Evolutionary conservation across 2,797 vertebrate genomes (phyloP).

Genomic region (Amblyopsis hoosieri): DNA sequence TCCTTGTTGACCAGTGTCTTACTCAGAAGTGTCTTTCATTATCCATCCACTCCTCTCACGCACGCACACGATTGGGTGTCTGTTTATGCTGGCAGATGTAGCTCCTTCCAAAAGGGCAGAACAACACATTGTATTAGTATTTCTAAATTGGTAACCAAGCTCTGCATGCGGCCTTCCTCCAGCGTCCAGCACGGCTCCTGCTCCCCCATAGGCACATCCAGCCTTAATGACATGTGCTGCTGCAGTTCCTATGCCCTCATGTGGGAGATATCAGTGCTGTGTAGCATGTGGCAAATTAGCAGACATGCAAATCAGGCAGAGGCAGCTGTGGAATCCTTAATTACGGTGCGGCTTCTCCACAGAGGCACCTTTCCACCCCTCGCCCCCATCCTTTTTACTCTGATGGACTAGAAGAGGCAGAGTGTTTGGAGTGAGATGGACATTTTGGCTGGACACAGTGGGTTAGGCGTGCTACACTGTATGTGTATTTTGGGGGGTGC

Average conservation of each 20-base stretch:
- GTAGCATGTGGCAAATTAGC: slow-evolving; percentile 75
- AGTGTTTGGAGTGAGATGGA: slow-evolving; percentile 43
- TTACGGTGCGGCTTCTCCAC: slow-evolving; percentile 69
- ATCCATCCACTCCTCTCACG: slow-evolving; percentile 47
- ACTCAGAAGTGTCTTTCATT: slow-evolving; percentile 47
- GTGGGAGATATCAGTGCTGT: slow-evolving; percentile 65
- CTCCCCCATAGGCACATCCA: slow-evolving; percentile 52
- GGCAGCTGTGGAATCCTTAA: slow-evolving; percentile 80
- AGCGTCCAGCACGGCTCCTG: slow-evolving; percentile 40
- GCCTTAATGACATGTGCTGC: slow-evolving; percentile 69
- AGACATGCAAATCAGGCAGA: slow-evolving; percentile 79
- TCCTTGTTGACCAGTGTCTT: slow-evolving; percentile 38
- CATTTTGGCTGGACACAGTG: slow-evolving; percentile 29
- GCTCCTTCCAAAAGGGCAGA: slow-evolving; percentile 7
- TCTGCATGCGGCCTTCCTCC: slow-evolving; percentile 33
- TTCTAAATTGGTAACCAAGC: slow-evolving; percentile 25
- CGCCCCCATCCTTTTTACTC: slow-evolving; percentile 45
- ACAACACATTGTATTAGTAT: background rate
- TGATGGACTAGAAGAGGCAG: slow-evolving; percentile 74
- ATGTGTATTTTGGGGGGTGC: slow-evolving; percentile 22
- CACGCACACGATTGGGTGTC: background rate
- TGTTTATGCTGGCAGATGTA: slow-evolving; percentile 12
- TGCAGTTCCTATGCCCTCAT: slow-evolving; percentile 70
- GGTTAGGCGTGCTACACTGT: slow-evolving; percentile 38
- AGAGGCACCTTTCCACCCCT: slow-evolving; percentile 63